These are phyloP conservation scores for Acropternis orthonyx DNA, from an alignment of 2,797 vertebrate species.

Conservation along the genomic window DNA sequence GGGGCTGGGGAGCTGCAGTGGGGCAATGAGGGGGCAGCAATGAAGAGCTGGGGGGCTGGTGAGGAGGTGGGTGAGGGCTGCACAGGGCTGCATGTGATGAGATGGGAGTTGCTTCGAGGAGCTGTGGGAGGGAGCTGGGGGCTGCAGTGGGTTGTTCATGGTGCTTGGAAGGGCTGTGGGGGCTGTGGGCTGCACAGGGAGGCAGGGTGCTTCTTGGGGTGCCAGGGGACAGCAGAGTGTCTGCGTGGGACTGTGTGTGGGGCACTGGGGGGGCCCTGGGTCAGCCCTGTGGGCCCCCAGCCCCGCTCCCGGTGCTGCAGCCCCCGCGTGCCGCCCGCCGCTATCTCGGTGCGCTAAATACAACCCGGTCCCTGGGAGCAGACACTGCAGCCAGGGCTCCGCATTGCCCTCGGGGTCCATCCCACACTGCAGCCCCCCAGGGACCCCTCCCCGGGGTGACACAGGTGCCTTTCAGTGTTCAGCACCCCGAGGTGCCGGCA, in stretches of 20 bases:
- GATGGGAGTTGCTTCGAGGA: no score
- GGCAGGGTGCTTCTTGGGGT: not conserved
- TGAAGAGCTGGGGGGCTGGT: not conserved
- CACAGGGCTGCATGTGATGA: accelerated
- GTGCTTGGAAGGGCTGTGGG: no score
- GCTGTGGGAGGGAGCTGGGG: not conserved
- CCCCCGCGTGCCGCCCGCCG: accelerated
- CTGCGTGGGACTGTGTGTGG: accelerated
- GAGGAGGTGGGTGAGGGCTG: not conserved
- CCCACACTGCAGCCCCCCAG: not conserved
- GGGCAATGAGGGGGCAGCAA: not conserved
- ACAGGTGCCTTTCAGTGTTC: not conserved
- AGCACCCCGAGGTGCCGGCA: not conserved
- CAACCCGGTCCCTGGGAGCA: not conserved
- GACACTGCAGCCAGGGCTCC: not conserved
- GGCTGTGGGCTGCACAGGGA: not conserved
- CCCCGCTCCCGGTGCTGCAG: not conserved
- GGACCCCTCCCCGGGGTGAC: accelerated
- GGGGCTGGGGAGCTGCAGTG: no score
- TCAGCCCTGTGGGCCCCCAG: not conserved
- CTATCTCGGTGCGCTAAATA: not conserved
- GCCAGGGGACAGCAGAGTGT: not conserved
- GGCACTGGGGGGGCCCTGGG: no score
- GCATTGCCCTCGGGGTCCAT: accelerated
- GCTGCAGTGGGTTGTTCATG: not conserved